phyloP scores from a whole-genome alignment of 2,113 vertebrate species.

The human (Homo sapiens) region GRCh38 chrY:5419001-5419500 shows the following conservation, averaged over 20 bases:
- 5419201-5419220: background rate
- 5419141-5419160: background rate
- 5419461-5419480: background rate
- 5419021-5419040: background rate
- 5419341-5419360: background rate
- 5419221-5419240: background rate
- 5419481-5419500: background rate
- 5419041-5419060: background rate
- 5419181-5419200: background rate
- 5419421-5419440: background rate
- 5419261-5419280: background rate
- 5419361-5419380: background rate
- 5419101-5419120: background rate
- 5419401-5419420: background rate
- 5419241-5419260: background rate
- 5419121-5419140: background rate
- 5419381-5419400: background rate
- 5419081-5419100: background rate
- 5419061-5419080: background rate
- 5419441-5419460: background rate
- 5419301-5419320: background rate
- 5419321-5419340: background rate
- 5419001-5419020: background rate
- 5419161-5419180: background rate
- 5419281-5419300: background rate